Evolutionary conservation across 2,888 invertebrate genomes (phyloP).

Genomic region (Drosophila barbarae): DNA sequence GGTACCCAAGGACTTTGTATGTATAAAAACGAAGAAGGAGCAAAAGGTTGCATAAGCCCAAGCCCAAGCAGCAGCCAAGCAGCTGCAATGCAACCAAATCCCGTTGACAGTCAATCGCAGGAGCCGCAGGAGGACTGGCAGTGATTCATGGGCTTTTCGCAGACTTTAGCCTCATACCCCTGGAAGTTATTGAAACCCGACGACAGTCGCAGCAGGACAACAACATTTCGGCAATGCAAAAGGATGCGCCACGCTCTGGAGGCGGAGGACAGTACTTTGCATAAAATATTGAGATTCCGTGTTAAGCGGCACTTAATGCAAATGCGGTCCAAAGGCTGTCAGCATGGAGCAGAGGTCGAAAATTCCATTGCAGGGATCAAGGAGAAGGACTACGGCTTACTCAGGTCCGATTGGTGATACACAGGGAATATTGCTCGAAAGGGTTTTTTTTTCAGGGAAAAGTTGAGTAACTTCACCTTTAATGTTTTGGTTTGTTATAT

Average conservation of each 20-base stretch:
- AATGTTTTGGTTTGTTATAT: neutral
- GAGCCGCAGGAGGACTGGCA: conserved; percentile 36
- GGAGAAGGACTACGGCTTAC: conserved; percentile 10
- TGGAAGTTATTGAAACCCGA: conserved; percentile 45
- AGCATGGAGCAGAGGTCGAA: conserved; percentile 25
- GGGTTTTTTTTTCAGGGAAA: too few relatives aligned
- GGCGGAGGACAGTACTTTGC: conserved; percentile 63
- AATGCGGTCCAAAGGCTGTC: conserved; percentile 64
- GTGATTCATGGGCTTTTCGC: conserved; percentile 48
- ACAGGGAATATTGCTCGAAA: neutral
- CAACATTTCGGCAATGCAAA: conserved; percentile 30
- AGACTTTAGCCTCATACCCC: conserved; percentile 9
- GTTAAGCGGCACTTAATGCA: conserved; percentile 78
- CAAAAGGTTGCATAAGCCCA: neutral
- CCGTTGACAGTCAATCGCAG: conserved; percentile 55
- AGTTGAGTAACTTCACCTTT: neutral
- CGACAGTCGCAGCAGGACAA: conserved; percentile 31
- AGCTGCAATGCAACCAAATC: conserved; percentile 44
- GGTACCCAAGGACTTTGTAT: conserved; percentile 5
- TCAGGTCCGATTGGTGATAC: neutral
- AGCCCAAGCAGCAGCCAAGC: conserved; percentile 14
- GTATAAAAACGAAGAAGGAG: neutral
- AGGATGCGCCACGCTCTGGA: conserved; percentile 26
- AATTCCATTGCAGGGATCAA: conserved; percentile 36
- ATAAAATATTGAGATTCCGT: conserved; percentile 78